Conservation (phyloP, 2,888 invertebrate species). For the Cheilosia vernalis region DNA sequence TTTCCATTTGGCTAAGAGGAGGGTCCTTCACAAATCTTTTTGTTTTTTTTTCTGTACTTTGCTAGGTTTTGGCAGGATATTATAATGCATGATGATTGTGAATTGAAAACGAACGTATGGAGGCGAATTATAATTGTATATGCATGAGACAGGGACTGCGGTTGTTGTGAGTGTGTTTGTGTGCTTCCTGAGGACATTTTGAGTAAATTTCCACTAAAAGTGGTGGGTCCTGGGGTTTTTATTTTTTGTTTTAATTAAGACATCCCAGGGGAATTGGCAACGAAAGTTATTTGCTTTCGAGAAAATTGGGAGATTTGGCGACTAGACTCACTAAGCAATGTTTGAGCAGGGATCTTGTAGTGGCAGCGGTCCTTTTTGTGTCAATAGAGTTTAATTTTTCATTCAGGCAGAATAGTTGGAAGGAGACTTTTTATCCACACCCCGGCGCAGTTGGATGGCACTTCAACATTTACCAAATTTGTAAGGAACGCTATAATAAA, state of each 20-base stretch:
- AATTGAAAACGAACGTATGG: constrained; percentile 34
- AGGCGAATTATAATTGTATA: constrained; percentile 37
- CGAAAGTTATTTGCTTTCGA: constrained; percentile 10
- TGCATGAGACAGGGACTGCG: constrained; percentile 42
- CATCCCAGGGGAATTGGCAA: constrained; percentile 12
- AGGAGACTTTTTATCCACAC: no score
- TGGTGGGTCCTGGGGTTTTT: constrained; percentile 3
- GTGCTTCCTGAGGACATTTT: not conserved
- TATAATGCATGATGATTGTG: constrained; percentile 57
- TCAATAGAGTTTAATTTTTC: not conserved
- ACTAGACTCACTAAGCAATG: not conserved
- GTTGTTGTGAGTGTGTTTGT: not conserved
- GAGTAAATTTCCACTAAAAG: constrained; percentile 22
- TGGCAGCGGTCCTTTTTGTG: not conserved
- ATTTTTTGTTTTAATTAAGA: constrained; percentile 59
- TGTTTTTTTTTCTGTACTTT: constrained; percentile 5
- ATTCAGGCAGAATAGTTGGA: no score
- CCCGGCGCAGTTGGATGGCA: no score
- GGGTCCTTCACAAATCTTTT: not conserved
- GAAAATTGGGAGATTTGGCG: not conserved
- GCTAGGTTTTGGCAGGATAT: constrained; percentile 26
- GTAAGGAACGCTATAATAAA: no score
- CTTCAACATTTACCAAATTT: no score
- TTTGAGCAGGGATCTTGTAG: not conserved
- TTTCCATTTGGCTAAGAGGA: constrained; percentile 62